These are phyloP conservation scores for Pseudochirops corinnae DNA, from an alignment of 2,797 vertebrate species.

Conservation along the genomic window DNA sequence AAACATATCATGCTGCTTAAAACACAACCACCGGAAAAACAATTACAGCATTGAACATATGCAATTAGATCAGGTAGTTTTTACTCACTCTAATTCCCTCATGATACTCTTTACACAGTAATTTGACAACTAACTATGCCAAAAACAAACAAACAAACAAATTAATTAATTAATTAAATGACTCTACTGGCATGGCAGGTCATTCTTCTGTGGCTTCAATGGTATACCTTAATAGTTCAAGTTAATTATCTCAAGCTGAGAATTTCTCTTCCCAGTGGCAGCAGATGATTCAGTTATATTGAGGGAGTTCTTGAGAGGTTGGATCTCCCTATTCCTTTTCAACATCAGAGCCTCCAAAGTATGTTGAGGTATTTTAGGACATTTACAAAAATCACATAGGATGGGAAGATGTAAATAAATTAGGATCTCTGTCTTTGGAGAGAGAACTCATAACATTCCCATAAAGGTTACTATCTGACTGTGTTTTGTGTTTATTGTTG, in stretches of 20 bases:
- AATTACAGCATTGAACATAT: not conserved
- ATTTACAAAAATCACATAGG: not conserved
- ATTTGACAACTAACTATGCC: not conserved
- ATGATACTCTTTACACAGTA: not conserved
- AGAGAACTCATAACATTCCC: not conserved
- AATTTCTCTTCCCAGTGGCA: not conserved
- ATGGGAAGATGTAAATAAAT: not conserved
- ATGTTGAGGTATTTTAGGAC: not conserved
- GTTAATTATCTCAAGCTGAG: slow-evolving; percentile 15
- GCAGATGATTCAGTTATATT: not conserved
- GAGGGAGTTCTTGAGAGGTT: not conserved
- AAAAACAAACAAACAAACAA: not conserved
- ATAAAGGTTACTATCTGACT: not conserved
- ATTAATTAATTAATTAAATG: too few relatives aligned
- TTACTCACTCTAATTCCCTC: not conserved
- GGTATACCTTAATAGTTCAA: slow-evolving; percentile 17
- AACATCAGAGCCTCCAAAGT: not conserved
- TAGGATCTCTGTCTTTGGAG: not conserved
- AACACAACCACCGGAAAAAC: not conserved
- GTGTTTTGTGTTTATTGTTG: not conserved
- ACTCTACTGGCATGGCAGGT: not conserved
- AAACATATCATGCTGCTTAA: slow-evolving; percentile 5
- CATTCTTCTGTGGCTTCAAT: not conserved
- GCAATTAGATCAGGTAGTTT: not conserved
- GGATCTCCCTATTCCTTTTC: not conserved